phyloP scores from a whole-genome alignment of 2,113 vertebrate genomes.

The Oncorhynchus kisutch region DNA sequence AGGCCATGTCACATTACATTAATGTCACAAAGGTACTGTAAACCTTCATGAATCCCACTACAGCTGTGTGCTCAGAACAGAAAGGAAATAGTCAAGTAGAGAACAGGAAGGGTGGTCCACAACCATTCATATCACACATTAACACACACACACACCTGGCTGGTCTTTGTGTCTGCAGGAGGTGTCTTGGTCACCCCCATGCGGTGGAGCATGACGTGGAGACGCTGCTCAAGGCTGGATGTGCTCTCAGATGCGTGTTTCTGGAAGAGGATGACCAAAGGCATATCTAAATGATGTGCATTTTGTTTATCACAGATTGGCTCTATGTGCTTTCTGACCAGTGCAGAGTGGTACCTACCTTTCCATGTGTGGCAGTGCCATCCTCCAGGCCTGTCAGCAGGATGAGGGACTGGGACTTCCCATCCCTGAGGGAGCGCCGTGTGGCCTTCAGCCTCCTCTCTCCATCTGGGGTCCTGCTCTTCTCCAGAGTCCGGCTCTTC shows the following conservation, averaged over 20 bases:
- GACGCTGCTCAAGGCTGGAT: conserved; percentile 85
- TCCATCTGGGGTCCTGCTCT: conserved; percentile 75
- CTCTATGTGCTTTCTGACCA: too few relatives aligned
- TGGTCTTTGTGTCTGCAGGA: conserved; percentile 75
- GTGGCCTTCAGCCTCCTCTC: conserved; percentile 77
- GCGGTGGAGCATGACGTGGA: conserved; percentile 90
- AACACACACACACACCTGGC: conserved; percentile 66
- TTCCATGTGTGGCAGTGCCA: conserved; percentile 72
- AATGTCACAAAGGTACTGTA: neutral
- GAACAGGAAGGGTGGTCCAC: too few relatives aligned
- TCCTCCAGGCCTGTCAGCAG: conserved; percentile 84
- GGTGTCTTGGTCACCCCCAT: conserved; percentile 84
- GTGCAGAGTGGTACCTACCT: conserved; percentile 67
- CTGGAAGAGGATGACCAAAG: conserved; percentile 58
- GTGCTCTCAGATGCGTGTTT: conserved; percentile 82
- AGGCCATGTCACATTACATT: too few relatives aligned
- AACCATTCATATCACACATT: too few relatives aligned
- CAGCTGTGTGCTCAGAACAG: neutral
- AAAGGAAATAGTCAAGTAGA: too few relatives aligned
- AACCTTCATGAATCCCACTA: neutral
- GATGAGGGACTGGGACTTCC: conserved; percentile 93
- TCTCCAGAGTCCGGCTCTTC: conserved; percentile 65
- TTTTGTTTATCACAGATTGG: too few relatives aligned
- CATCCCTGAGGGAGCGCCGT: conserved; percentile 83
- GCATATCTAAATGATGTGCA: neutral